phyloP scores from a whole-genome alignment of 2,888 invertebrate genomes.

The Romanomermis culicivorax region DNA sequence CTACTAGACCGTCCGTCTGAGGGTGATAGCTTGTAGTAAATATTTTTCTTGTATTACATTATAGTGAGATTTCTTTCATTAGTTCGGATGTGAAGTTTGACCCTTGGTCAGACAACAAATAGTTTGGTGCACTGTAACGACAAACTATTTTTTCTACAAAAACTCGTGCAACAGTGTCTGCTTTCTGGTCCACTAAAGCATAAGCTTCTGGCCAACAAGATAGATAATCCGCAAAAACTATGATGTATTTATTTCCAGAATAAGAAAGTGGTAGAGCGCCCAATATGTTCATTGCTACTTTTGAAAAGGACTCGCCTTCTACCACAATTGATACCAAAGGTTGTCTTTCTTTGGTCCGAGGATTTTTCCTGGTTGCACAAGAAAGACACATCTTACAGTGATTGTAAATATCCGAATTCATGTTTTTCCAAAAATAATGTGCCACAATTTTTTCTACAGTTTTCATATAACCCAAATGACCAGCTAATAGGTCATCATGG shows the following conservation, averaged over 20 bases:
- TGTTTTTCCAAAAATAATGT: no score
- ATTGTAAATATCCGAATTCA: no score
- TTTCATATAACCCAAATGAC: no score
- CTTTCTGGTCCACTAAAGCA: neutral
- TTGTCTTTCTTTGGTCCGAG: no score
- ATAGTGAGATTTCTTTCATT: neutral
- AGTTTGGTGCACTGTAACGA: neutral
- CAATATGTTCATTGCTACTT: no score
- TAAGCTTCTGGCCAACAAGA: neutral
- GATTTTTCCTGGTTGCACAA: no score
- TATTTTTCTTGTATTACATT: neutral
- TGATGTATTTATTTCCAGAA: neutral
- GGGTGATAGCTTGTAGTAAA: constrained; percentile 10
- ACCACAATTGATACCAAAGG: no score
- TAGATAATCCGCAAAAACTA: neutral
- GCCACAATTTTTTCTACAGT: no score
- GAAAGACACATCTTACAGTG: no score
- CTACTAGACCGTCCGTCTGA: constrained; percentile 1
- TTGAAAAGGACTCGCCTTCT: no score
- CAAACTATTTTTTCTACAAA: neutral
- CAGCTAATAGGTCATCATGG: no score
- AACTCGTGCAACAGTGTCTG: neutral
- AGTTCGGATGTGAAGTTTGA: neutral
- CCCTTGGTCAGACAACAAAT: neutral
- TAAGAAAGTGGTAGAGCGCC: no score